Percentiles rank a stretch among this genome's conserved stretches.
phyloP scores from a whole-genome alignment of 2,113 vertebrate genomes.

The Podiceps cristatus region DNA sequence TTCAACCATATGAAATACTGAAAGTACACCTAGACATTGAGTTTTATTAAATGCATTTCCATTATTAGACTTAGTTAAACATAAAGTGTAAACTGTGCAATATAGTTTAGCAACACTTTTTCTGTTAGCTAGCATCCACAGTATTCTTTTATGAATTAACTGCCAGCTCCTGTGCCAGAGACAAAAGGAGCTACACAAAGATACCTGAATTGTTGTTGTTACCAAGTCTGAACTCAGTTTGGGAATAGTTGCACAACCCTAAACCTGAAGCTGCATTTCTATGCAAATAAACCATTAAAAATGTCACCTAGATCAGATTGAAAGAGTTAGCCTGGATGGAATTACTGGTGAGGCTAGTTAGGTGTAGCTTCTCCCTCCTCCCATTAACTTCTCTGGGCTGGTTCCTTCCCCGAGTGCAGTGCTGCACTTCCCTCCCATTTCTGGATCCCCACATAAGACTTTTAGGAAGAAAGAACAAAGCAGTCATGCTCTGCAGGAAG shows the following conservation, averaged over 20 bases:
- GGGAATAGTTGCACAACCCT: neutral
- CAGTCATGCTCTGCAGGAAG: neutral
- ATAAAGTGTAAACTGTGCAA: neutral
- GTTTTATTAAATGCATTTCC: neutral
- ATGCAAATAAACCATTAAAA: slow-evolving; percentile 23
- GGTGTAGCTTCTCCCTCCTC: neutral
- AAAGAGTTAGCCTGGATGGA: neutral
- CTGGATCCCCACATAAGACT: fast-evolving
- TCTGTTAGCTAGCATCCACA: neutral
- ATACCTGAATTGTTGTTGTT: neutral
- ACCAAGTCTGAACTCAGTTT: neutral
- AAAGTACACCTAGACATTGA: neutral
- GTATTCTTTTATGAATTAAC: neutral
- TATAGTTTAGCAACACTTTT: neutral
- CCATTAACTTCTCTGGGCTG: neutral
- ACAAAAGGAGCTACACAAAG: neutral
- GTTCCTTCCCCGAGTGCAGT: neutral
- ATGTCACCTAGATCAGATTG: neutral
- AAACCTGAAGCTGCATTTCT: neutral
- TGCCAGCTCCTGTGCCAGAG: neutral
- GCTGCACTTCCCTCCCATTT: neutral
- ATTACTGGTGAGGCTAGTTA: slow-evolving; percentile 11
- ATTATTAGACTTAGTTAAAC: neutral
- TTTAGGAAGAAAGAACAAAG: neutral
- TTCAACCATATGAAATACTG: neutral